These are phyloP conservation scores for Ophion slaviceki DNA, from an alignment of 2,888 invertebrate species.

Conservation along the genomic window DNA sequence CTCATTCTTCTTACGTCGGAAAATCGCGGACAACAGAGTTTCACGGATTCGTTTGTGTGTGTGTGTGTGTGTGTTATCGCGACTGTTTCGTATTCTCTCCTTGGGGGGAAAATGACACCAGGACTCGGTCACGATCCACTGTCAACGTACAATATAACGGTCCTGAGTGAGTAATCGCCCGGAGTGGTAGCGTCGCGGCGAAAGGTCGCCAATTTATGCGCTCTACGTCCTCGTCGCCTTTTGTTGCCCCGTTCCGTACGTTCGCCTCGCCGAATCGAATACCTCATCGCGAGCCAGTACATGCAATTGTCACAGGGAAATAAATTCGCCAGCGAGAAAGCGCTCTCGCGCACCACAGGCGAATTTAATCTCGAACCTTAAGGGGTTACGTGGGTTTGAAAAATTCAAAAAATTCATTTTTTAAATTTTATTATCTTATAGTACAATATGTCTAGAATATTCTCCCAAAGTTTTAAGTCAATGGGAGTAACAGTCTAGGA, in stretches of 20 bases:
- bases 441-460: too few species aligned
- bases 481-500: too few species aligned
- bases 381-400: too few species aligned
- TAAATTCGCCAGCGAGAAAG: constrained; percentile 26
- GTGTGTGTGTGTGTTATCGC: too few species aligned
- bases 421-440: too few species aligned
- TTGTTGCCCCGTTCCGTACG: constrained; percentile 2
- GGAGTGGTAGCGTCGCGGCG: constrained; percentile 1
- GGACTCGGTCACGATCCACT: constrained; percentile 80
- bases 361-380: background rate
- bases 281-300: background rate
- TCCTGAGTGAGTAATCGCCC: constrained; percentile 74
- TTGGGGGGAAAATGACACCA: constrained; percentile 75
- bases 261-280: constrained; percentile 23
- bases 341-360: background rate
- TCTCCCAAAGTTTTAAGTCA: too few species aligned
- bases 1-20: constrained; percentile 21
- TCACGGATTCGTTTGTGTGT: constrained; percentile 9
- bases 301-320: constrained; percentile 16
- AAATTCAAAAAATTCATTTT: too few species aligned
- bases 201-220: constrained; percentile 41
- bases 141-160: constrained; percentile 78
- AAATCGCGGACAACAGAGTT: constrained; percentile 9
- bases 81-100: background rate
- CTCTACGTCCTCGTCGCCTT: background rate